Percentiles rank a stretch among this genome's conserved stretches.
These are phyloP conservation scores for Teinopalpus imperialis DNA, from an alignment of 2,888 invertebrate species.

Conservation along the genomic window DNA sequence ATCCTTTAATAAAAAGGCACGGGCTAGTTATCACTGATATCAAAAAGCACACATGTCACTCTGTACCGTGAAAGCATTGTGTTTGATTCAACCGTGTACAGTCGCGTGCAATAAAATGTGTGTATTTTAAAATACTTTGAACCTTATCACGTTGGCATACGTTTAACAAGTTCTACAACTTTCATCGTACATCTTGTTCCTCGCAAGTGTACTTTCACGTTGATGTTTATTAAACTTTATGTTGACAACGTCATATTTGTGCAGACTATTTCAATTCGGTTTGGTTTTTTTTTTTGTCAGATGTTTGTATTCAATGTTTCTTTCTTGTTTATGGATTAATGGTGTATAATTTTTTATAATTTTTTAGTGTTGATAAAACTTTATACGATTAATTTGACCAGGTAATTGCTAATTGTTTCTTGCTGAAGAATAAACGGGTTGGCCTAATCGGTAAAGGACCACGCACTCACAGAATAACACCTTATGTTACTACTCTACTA, in stretches of 20 bases:
- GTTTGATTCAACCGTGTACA: neutral
- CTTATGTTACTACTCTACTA: no score
- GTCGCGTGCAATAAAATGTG: neutral
- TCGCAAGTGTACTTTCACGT: slow-evolving; percentile 6
- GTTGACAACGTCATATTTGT: neutral
- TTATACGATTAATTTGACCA: no score
- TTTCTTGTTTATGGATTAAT: no score
- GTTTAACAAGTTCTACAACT: neutral
- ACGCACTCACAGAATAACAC: no score
- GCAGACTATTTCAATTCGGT: neutral
- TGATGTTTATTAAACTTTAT: slow-evolving; percentile 12
- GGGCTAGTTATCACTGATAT: slow-evolving; percentile 7
- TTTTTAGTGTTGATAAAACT: no score
- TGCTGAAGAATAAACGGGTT: no score
- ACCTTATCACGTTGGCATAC: slow-evolving; percentile 6
- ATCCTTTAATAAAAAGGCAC: slow-evolving; percentile 4
- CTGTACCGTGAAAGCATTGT: neutral
- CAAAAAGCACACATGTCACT: slow-evolving; percentile 9
- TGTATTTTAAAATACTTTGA: neutral
- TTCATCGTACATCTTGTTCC: slow-evolving; percentile 1
- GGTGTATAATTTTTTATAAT: no score
- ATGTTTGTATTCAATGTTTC: neutral
- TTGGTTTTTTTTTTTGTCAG: no score
- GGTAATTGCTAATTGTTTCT: no score
- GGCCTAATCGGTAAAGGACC: no score